These are phyloP conservation scores for Dysmachus trigonus DNA, from an alignment of 2,888 invertebrate genomes.

Conservation along the genomic window DNA sequence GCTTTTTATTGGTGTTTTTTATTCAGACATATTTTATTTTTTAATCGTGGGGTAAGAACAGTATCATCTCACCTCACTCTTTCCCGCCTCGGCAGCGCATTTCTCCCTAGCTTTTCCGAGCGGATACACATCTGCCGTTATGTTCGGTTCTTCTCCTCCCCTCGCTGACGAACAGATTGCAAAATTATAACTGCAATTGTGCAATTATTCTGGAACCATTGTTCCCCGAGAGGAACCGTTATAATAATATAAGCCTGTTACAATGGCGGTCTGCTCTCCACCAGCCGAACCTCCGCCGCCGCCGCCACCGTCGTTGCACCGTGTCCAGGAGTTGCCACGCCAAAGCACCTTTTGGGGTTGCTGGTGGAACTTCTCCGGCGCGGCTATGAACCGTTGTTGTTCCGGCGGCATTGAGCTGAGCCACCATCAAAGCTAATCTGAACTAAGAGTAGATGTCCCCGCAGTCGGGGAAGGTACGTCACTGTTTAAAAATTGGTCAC, in stretches of 20 bases:
- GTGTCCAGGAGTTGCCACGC: not conserved
- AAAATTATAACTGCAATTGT: not conserved
- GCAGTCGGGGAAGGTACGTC: constrained; percentile 59
- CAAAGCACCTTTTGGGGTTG: not conserved
- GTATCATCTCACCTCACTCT: too few species aligned
- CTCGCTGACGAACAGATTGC: not conserved
- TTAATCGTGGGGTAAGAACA: too few species aligned
- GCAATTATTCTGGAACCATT: not conserved
- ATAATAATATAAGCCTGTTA: not conserved
- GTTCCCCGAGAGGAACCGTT: not conserved
- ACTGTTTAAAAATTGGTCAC: constrained; percentile 65
- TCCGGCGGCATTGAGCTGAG: not conserved
- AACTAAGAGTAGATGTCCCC: constrained; percentile 48
- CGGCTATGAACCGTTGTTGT: not conserved
- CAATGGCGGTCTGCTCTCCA: not conserved
- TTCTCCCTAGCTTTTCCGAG: not conserved
- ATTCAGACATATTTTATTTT: too few species aligned
- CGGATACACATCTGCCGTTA: not conserved
- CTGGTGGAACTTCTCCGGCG: not conserved
- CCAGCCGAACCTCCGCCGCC: not conserved
- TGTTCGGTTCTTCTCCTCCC: not conserved
- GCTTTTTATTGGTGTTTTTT: too few species aligned
- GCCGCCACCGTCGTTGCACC: not conserved
- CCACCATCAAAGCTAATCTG: not conserved
- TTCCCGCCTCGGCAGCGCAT: too few species aligned